Percentiles rank a stretch among this genome's conserved stretches.
Evolutionary conservation across 2,888 invertebrate genomes (phyloP).

Genomic region (Toxonevra muliebris): DNA sequence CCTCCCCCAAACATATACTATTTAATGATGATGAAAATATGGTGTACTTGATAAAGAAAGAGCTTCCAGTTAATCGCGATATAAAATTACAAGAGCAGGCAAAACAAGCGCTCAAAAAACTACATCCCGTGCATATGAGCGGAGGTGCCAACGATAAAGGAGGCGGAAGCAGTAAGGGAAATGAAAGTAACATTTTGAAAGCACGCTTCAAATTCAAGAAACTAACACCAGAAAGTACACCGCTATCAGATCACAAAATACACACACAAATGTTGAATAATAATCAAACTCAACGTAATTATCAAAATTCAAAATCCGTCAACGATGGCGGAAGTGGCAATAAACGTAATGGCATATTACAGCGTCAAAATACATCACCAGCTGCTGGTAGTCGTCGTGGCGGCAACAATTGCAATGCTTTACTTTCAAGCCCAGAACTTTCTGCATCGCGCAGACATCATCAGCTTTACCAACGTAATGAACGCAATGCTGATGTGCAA

Average conservation of each 20-base stretch:
- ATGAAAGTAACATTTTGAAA: slow-evolving; percentile 43
- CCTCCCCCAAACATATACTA: slow-evolving; percentile 57
- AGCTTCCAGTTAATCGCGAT: slow-evolving; percentile 55
- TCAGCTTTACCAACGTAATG: slow-evolving; percentile 43
- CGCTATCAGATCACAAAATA: slow-evolving; percentile 11
- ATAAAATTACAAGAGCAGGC: slow-evolving; percentile 29
- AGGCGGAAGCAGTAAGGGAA: slow-evolving; percentile 32
- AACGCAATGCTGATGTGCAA: slow-evolving; percentile 47
- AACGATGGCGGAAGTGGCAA: slow-evolving; percentile 32
- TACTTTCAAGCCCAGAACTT: slow-evolving; percentile 17
- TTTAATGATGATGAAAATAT: slow-evolving; percentile 64
- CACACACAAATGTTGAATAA: slow-evolving; percentile 31
- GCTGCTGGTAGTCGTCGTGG: background rate
- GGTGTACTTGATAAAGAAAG: slow-evolving; percentile 64
- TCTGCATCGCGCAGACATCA: slow-evolving; percentile 27
- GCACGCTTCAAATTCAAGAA: slow-evolving; percentile 57
- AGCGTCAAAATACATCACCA: slow-evolving; percentile 46
- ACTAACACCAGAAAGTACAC: slow-evolving; percentile 38
- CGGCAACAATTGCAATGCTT: slow-evolving; percentile 9
- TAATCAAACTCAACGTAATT: slow-evolving; percentile 36
- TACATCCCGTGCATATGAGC: slow-evolving; percentile 5
- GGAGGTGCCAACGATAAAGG: slow-evolving; percentile 11
- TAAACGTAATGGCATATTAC: slow-evolving; percentile 52
- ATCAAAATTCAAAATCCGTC: slow-evolving; percentile 35
- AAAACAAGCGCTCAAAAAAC: slow-evolving; percentile 19